A percentile compares a stretch with the other conserved stretches of the same genome.
Conservation (phyloP, 2,888 invertebrate genomes). For the Stenodera caucasica region DNA sequence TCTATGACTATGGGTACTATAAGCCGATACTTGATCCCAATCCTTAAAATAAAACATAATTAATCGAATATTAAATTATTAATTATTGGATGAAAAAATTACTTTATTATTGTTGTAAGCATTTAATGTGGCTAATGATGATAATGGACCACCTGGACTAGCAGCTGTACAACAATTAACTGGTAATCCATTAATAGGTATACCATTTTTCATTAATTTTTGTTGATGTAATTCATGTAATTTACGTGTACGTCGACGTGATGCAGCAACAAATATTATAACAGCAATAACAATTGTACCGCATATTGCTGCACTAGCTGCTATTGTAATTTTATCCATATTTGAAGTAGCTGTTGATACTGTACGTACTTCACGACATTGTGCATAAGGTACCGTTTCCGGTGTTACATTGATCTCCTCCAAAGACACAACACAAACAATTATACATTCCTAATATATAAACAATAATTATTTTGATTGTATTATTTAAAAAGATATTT, state of each 20-base stretch:
- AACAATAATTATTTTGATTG: not conserved
- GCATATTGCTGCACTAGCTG: slow-evolving; percentile 90
- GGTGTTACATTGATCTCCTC: slow-evolving; percentile 88
- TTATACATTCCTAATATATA: slow-evolving; percentile 79
- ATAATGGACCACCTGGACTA: slow-evolving; percentile 77
- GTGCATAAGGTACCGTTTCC: slow-evolving; percentile 80
- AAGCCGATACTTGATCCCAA: slow-evolving; percentile 88
- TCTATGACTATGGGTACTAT: slow-evolving; percentile 86
- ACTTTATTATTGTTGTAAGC: slow-evolving; percentile 84
- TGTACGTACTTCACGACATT: slow-evolving; percentile 88
- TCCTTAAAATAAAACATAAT: slow-evolving; percentile 56
- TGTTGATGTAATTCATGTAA: slow-evolving; percentile 72
- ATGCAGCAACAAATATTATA: slow-evolving; percentile 86
- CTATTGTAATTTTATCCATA: slow-evolving; percentile 95
- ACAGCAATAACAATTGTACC: slow-evolving; percentile 90
- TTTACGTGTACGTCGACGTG: slow-evolving; percentile 75
- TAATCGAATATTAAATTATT: not conserved
- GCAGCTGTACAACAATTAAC: slow-evolving; percentile 81
- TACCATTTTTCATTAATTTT: slow-evolving; percentile 62
- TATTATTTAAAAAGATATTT: not conserved
- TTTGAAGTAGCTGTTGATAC: slow-evolving; percentile 81
- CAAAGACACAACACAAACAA: slow-evolving; percentile 89
- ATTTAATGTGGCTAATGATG: slow-evolving; percentile 80
- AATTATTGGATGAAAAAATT: slow-evolving; percentile 29
- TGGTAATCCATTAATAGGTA: slow-evolving; percentile 73